Evolutionary conservation across 2,888 invertebrate species (phyloP).

Genomic region (Drosophila anomelani): DNA sequence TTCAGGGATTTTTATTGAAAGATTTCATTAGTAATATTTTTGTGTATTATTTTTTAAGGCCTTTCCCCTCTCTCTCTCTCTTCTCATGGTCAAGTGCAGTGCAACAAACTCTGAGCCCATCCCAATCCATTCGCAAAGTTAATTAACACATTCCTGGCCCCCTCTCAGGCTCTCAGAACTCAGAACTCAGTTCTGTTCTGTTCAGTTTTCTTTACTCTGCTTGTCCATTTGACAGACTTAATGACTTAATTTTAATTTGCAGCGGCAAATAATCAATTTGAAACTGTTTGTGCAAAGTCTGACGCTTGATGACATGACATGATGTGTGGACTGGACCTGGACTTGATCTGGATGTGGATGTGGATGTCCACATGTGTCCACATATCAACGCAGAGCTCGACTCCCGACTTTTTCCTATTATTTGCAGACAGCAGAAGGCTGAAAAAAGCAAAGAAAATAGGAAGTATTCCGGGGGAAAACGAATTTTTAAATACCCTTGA

Average conservation of each 20-base stretch:
- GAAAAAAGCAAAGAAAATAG: slow-evolving; percentile 20
- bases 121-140: slow-evolving; percentile 43
- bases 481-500: background rate
- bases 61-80: background rate
- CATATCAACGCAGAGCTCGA: slow-evolving; percentile 49
- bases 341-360: slow-evolving; percentile 19
- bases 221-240: slow-evolving; percentile 58
- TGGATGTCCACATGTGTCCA: slow-evolving; percentile 44
- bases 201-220: slow-evolving; percentile 27
- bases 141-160: slow-evolving; percentile 42
- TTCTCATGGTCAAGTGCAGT: slow-evolving; percentile 21
- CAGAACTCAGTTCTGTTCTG: background rate
- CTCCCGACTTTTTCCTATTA: slow-evolving; percentile 44
- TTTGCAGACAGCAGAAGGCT: slow-evolving; percentile 52
- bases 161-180: slow-evolving; percentile 13
- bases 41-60: no score
- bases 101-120: background rate
- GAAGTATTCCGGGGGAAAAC: background rate
- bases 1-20: background rate
- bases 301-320: slow-evolving; percentile 76
- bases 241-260: slow-evolving; percentile 81
- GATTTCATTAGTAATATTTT: background rate
- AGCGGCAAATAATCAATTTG: slow-evolving; percentile 76
- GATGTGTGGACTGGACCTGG: slow-evolving; percentile 40
- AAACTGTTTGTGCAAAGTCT: slow-evolving; percentile 80